Evolutionary conservation across 2,113 vertebrate species (phyloP), one percentile per base, ranked within the genome.

Genomic region (Peucedramus taeniatus): DNA sequence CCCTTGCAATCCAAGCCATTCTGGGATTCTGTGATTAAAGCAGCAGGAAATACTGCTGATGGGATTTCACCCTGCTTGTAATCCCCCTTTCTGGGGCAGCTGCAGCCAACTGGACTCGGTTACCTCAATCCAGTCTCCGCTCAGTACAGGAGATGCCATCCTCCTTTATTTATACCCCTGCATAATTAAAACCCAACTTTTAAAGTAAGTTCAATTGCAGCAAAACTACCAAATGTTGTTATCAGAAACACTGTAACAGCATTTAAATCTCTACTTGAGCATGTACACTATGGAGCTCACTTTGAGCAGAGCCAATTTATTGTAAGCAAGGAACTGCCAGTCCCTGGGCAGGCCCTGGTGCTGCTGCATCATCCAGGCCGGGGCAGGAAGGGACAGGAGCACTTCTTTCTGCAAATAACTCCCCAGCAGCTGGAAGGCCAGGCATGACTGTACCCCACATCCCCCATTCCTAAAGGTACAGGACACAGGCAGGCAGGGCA

Each of bases 231-330:
- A 50, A 45, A 51, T 16, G 23, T 63, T 53, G 12, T 23, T 59
- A 70, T 1, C 50, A 87, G 44, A 77, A 65, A 0, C 47, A 35
- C 23, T 15, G 2, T 15, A 51, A 45, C 51, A 50, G 54, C 30
- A 60, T n/a, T 68, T 23, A 49, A 54, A 40, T 7, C 47, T 35
- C 54, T 18, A 6, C 18, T 8, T 1, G 19, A 66, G 77, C 51
- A 31, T 1, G 9, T 33, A 30, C 5, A 17, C 45, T 4, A 4
- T 0, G 13, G 7, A 71, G 57, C 63, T 70, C 6, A 10, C 39
- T 42, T 12, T 28, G 20, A 50, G 33, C 51, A 40, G 47, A 83
- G 63, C 2, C 4, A 35, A 26, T 30, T 51, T 6, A 44, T 13
- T 3, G 45, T 39, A 19, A 59, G 19, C 11, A 33, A 16, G 6